Base-by-base conservation (phyloP, 2,113 vertebrate species). In the Sphaerodactylus townsendi region DNA sequence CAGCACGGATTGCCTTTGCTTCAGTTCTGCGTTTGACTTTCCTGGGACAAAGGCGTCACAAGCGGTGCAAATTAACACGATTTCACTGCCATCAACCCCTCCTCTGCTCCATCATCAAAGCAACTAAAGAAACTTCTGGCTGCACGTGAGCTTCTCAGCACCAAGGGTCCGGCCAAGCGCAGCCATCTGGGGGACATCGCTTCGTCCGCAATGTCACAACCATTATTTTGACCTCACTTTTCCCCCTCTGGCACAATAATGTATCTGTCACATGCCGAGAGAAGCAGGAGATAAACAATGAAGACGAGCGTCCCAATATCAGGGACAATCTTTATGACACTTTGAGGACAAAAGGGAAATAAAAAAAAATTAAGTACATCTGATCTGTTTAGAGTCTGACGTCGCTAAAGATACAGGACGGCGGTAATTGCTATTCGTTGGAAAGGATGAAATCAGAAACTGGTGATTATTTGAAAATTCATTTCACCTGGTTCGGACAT, bases 171-270 rank as follows among this genome's bases (percentile, higher is more conserved):
- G 48, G 62, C 23, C 79, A 87, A 65, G 87, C 87, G 83, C 72
- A 21, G 53, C 75, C 74, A 90, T 0, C 3, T 81, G 86, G 70
- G 39, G 70, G 44, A 53, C 82, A 59, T 86, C 84, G 85, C 70
- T 89, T 88, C 85, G 79, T 90, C 92, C 86, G 87, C 84, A 77
- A 88, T 86, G 93, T 90, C 94, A 93, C 56, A 92, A 85, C 80
- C 78, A 90, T 92, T 91, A 88, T 35, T 90, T 75, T 77, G 64
- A 84, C 46, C 73, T 92, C 82, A 85, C 80, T 85, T 73, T n/a
- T 87, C 83, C 82, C 85, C 82, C 82, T 92, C 74, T 68, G 90
- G 88, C 71, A 90, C 89, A 83, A 72, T 92, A 86, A 90, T 88
- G 83, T 74, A 83, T 81, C 87, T 66, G 64, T 79, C 88, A 84